Base-by-base conservation (phyloP, 2,888 invertebrate species). In the Melinaea marsaeus region DNA sequence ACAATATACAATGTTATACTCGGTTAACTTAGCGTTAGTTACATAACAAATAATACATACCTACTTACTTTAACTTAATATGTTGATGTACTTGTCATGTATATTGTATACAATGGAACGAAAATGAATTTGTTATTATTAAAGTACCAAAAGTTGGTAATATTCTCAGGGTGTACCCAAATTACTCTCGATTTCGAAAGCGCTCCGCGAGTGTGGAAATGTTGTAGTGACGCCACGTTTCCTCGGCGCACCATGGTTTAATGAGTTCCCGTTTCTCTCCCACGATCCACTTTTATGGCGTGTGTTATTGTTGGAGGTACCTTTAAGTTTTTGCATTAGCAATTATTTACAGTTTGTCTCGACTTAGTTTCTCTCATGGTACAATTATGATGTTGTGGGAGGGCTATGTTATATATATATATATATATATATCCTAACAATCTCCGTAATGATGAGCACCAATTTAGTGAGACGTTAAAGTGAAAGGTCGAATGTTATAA, bases 241-340 rank as follows among this genome's bases (percentile, higher is more conserved):
- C 86, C 86, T 85, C 81, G 79, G 83, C 22, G 22, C 76, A 71
- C 70, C 69, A 72, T 70, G 71, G 67, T 69, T 78, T 79, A 83
- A 85, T 83, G 78, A 83, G 79, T 79, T 87, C 85, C 88, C 88
- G 86, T 88, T 88, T 86, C 84, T 80, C 85, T 90, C 90, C 87
- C 90, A 90, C 90, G 90, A 85, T 86, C 87, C 81, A 88, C 79
- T 88, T 90, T 75, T 76, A 72, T 78, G 81, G 81, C 84, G 85
- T 87, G 85, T 87, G 81, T 81, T 87, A 84, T 84, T 82, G 78
- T 77, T 63, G 83, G 78, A 81, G 83, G 83, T 85, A 84, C 81
- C 79, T 79, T 22, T 22, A 22, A 0, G 84, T 87, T 89, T 89
- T 88, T 87, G 86, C 88, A 86, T 88, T 81, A 85, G 81, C 84